These are phyloP conservation scores for Horisme vitalbata DNA, from an alignment of 2,888 invertebrate genomes.

Conservation along the genomic window DNA sequence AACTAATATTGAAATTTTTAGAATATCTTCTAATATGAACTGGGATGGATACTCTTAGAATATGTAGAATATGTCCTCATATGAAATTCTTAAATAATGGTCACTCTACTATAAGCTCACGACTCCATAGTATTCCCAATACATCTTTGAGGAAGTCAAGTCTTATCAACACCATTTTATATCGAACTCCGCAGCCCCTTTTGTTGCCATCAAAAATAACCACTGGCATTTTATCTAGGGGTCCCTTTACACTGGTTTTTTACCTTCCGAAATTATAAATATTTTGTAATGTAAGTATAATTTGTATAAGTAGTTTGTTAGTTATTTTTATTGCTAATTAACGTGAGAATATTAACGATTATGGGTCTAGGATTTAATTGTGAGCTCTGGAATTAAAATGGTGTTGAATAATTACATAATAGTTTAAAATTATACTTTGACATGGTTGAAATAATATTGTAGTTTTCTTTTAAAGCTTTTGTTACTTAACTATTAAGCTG, in stretches of 20 bases:
- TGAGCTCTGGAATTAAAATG: conserved; percentile 2
- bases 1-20: no score
- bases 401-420: conserved; percentile 10
- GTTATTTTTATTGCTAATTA: conserved; percentile 37
- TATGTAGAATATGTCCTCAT: neutral
- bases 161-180: conserved; percentile 35
- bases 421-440: neutral
- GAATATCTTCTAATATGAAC: no score
- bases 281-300: conserved; percentile 30
- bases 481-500: no score
- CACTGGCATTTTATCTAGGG: conserved; percentile 20
- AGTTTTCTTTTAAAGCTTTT: no score
- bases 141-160: conserved; percentile 44
- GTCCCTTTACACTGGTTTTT: conserved; percentile 25
- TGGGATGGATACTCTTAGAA: no score
- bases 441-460: no score
- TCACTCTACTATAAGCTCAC: conserved; percentile 36
- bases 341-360: conserved; percentile 38
- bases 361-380: conserved; percentile 13
- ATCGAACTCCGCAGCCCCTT: conserved; percentile 27
- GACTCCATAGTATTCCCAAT: conserved; percentile 34
- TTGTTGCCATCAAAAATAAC: conserved; percentile 14
- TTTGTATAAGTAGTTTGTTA: conserved; percentile 34
- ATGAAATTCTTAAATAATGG: conserved; percentile 23
- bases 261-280: conserved; percentile 37